Conservation (phyloP, 2,888 invertebrate genomes). For the Julus scandinavius region DNA sequence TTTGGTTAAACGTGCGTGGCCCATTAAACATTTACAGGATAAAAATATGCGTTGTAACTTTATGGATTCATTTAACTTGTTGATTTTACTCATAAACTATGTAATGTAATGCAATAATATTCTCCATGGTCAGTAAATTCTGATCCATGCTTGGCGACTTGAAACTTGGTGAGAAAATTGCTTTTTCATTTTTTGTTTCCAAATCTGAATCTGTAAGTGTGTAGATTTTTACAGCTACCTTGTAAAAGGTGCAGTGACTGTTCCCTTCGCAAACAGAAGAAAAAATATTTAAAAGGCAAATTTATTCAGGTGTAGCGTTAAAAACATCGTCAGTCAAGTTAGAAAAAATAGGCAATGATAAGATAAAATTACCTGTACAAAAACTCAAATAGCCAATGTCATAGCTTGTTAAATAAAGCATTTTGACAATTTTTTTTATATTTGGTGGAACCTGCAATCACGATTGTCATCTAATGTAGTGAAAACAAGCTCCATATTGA, state of each 20-base stretch:
- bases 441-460: no score
- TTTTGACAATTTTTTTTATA: no score
- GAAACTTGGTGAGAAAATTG: background rate
- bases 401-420: no score
- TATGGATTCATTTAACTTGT: background rate
- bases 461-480: no score
- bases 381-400: no score
- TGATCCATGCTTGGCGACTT: background rate
- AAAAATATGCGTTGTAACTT: background rate
- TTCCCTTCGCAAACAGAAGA: background rate
- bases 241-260: slow-evolving; percentile 14
- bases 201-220: background rate
- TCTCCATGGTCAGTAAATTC: slow-evolving; percentile 27
- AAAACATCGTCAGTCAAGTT: background rate
- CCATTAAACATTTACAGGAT: background rate
- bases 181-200: background rate
- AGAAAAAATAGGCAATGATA: background rate
- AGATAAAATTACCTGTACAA: no score
- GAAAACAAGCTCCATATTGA: no score
- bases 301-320: background rate
- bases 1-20: slow-evolving; percentile 13
- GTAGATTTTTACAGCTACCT: background rate
- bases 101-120: background rate
- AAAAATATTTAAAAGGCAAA: background rate
- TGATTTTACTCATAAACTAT: background rate